Base-by-base conservation (phyloP, 2,113 vertebrate genomes). In the Rhombomys opimus region DNA sequence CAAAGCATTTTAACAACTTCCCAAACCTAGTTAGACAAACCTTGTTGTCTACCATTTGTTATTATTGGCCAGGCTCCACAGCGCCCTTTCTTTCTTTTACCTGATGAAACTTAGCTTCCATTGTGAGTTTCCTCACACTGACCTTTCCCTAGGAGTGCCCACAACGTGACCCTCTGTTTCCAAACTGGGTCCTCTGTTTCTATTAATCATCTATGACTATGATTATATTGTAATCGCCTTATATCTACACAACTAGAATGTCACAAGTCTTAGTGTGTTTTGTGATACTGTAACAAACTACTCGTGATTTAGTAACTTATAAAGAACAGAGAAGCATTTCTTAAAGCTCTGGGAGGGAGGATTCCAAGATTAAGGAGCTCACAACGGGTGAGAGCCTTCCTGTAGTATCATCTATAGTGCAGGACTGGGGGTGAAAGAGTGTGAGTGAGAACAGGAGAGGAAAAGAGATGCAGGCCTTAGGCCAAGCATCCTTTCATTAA, bases 1-100 rank as follows among this genome's bases (percentile, higher is more conserved):
- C 41, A 94, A 81, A 92, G 78, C 35, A 57, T 61, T 81, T 95
- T 68, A 81, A 90, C 61, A 89, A 90, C 70, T 63, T 89, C 68
- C 27, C 46, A 15, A 52, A 35, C 14, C 52, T 73, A 59, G 8
- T 77, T 80, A 63, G n/a, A n/a, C n/a, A n/a, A n/a, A 70, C 67
- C 18, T 20, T 89, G 38, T 41, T 80, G 30, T 25, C 52, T 15
- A 20, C 13, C 1, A 9, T 8, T 32, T 77, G 8, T 32, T 27
- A 57, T 84, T 10, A 90, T 22, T 41, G 65, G 3, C 59, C 23
- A 76, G 35, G 18, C 46, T 68, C 4, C 25, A 3, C 7, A 32
- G 32, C 67, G 4, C 2, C 30, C 38, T 54, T 57, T 67, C 73
- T 84, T 65, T 72, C n/a, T 59, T 35, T 61, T n/a, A 52, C 50